phyloP scores from a whole-genome alignment of 1,140 invertebrate genomes.

The Contarinia nasturtii region DNA sequence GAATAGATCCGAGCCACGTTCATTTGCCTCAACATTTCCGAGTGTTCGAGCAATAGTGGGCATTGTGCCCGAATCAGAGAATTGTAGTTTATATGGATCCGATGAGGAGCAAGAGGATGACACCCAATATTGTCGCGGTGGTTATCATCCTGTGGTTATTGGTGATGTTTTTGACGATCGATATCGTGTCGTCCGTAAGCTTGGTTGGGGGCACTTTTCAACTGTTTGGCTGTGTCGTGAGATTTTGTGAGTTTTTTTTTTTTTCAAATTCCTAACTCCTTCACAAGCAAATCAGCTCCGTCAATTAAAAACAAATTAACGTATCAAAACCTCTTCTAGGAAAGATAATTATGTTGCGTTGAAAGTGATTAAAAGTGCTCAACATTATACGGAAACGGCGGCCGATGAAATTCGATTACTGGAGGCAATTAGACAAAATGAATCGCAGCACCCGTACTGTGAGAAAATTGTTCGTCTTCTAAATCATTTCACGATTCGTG shows the following conservation, averaged over 20 bases:
- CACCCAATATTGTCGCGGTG: slow-evolving; percentile 83
- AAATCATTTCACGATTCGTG: slow-evolving; percentile 96
- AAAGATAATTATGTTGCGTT: slow-evolving; percentile 89
- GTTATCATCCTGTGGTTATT: slow-evolving; percentile 87
- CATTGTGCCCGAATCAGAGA: slow-evolving; percentile 18
- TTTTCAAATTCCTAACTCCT: too few relatives aligned
- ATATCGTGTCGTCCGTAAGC: slow-evolving; percentile 89
- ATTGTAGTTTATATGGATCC: slow-evolving; percentile 22
- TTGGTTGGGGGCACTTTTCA: slow-evolving; percentile 97
- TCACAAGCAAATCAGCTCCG: too few relatives aligned
- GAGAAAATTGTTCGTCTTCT: slow-evolving; percentile 91
- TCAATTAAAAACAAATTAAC: too few relatives aligned
- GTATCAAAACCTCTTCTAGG: slow-evolving; percentile 13
- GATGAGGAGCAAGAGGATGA: slow-evolving; percentile 94
- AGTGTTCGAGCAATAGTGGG: slow-evolving; percentile 12
- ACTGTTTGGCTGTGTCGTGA: slow-evolving; percentile 97
- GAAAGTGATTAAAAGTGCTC: slow-evolving; percentile 97
- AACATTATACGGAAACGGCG: slow-evolving; percentile 96
- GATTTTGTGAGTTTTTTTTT: slow-evolving; percentile 34
- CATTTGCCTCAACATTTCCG: slow-evolving; percentile 5
- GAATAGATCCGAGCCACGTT: slow-evolving; percentile 17
- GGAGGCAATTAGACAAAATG: slow-evolving; percentile 80
- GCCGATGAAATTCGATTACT: slow-evolving; percentile 95
- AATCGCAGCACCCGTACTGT: slow-evolving; percentile 67
- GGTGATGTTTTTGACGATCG: slow-evolving; percentile 84